Conservation (phyloP, 2,888 invertebrate genomes). For the Invenusta paracnida region DNA sequence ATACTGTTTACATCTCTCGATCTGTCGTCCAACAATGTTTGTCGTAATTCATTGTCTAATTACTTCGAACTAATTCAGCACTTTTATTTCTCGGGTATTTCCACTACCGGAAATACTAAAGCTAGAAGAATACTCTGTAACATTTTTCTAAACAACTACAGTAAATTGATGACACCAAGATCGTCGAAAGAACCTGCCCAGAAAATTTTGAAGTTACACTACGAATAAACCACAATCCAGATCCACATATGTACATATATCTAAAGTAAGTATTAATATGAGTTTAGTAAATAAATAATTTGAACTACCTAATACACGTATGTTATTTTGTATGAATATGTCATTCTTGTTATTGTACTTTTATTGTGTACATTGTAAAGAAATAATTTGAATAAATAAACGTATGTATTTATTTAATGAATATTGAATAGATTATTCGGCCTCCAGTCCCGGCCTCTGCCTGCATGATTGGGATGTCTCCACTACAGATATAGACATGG, state of each 20-base stretch:
- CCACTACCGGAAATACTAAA: not conserved
- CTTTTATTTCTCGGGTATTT: too few relatives aligned
- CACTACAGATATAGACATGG: too few relatives aligned
- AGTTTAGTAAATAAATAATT: not conserved
- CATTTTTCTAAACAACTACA: too few relatives aligned
- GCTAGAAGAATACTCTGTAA: not conserved
- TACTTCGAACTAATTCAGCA: too few relatives aligned
- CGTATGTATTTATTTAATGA: too few relatives aligned
- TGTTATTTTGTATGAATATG: not conserved
- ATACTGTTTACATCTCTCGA: not conserved
- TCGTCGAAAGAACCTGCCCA: not conserved
- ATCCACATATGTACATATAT: not conserved
- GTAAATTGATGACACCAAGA: not conserved
- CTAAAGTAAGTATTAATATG: not conserved
- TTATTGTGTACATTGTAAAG: too few relatives aligned
- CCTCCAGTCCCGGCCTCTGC: not conserved
- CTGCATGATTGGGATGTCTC: too few relatives aligned
- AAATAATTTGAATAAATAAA: too few relatives aligned
- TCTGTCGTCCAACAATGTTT: too few relatives aligned
- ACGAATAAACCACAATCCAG: not conserved
- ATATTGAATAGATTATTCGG: not conserved
- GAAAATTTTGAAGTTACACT: not conserved
- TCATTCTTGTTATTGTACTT: too few relatives aligned
- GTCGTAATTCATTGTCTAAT: too few relatives aligned
- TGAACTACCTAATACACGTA: not conserved